Conservation (phyloP, 2,888 invertebrate genomes). For the Kryphioiulus occultus region DNA sequence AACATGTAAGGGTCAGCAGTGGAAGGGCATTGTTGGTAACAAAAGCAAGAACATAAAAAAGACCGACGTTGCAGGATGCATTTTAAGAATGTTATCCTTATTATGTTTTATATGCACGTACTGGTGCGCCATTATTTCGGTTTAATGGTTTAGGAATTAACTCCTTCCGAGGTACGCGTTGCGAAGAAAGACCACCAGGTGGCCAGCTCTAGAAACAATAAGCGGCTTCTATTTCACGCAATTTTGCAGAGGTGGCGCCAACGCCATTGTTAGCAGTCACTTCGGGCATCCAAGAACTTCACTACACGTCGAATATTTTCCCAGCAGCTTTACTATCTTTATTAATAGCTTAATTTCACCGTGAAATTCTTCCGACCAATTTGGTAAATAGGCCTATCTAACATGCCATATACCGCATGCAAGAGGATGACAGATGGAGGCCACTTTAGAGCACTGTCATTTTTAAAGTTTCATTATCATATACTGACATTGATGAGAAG, state of each 20-base stretch:
- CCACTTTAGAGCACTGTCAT: not conserved
- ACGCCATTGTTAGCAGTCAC: not conserved
- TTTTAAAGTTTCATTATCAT: not conserved
- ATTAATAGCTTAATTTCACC: constrained; percentile 6
- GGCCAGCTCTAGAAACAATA: constrained; percentile 7
- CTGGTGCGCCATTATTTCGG: constrained; percentile 2
- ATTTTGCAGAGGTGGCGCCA: not conserved
- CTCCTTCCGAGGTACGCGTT: constrained; percentile 26
- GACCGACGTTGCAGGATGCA: constrained; percentile 25
- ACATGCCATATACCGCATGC: not conserved
- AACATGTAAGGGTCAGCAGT: not conserved
- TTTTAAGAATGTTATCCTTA: constrained; percentile 30
- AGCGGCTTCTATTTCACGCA: constrained; percentile 35
- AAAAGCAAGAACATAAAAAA: constrained; percentile 19
- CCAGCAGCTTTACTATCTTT: not conserved
- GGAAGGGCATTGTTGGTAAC: constrained; percentile 25
- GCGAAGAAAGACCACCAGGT: constrained; percentile 17
- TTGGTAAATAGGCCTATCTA: not conserved
- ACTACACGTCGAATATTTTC: not conserved
- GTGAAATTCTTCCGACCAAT: not conserved
- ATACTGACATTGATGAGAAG: not conserved
- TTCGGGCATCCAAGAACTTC: not conserved
- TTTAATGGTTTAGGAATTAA: constrained; percentile 26
- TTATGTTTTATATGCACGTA: constrained; percentile 20
- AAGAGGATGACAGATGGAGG: not conserved